phyloP scores from a whole-genome alignment of 2,113 vertebrate genomes.

The Symphodus melops region DNA sequence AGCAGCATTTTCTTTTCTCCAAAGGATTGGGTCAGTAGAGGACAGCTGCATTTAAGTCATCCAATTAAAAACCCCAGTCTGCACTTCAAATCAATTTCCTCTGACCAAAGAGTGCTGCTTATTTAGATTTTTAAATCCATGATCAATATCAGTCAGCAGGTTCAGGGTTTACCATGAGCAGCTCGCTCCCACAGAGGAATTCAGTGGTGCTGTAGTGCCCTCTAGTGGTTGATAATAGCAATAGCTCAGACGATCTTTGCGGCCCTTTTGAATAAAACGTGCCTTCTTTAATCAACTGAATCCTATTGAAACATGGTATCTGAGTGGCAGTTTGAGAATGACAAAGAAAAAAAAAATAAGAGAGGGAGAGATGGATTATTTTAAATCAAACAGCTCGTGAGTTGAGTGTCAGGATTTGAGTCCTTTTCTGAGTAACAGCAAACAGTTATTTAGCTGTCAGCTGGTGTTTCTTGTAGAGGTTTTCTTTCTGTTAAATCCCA shows the following conservation, averaged over 20 bases:
- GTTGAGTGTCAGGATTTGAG: not conserved
- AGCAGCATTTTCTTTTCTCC: too few species aligned
- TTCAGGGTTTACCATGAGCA: not conserved
- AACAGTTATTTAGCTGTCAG: not conserved
- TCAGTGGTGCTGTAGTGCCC: conserved; percentile 38
- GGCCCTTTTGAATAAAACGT: not conserved
- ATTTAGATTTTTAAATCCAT: not conserved
- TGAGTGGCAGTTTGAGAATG: not conserved
- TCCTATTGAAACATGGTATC: not conserved
- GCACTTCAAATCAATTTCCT: not conserved
- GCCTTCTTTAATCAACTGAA: not conserved
- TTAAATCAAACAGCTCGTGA: not conserved
- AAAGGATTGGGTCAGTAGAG: not conserved
- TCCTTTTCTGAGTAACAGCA: conserved; percentile 71
- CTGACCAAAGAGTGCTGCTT: not conserved
- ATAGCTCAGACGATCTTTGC: not conserved
- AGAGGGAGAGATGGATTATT: not conserved
- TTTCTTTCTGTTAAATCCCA: conserved; percentile 18
- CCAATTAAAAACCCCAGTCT: not conserved
- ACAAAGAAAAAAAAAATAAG: not conserved
- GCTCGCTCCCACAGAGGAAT: not conserved
- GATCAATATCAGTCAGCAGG: conserved; percentile 8
- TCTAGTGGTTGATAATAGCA: conserved; percentile 44
- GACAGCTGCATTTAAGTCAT: not conserved
- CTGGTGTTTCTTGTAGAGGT: not conserved